A percentile compares a stretch with the other conserved stretches of the same genome.
Conservation (phyloP, 92 coral and sea anemone genomes). For the Epizoanthus scotinus region DNA sequence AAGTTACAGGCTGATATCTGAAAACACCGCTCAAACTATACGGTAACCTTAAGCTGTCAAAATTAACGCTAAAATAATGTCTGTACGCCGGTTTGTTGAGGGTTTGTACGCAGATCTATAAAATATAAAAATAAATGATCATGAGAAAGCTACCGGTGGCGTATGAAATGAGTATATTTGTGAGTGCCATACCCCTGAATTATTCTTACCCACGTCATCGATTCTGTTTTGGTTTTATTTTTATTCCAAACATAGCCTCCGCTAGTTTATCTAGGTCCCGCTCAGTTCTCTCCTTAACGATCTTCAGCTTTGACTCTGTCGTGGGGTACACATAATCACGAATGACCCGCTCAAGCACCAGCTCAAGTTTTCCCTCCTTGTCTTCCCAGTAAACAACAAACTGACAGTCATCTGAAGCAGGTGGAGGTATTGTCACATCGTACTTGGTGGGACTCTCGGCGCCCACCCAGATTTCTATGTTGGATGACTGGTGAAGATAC, state of each 20-base stretch:
- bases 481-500: conserved; percentile 74
- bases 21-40: no score
- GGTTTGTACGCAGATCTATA: no score
- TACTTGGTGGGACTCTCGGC: conserved; percentile 54
- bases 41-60: no score
- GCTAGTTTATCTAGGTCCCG: conserved; percentile 79
- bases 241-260: conserved; percentile 62
- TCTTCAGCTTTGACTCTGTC: conserved; percentile 77
- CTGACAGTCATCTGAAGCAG: conserved; percentile 66
- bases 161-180: no score
- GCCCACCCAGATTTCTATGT: conserved; percentile 59
- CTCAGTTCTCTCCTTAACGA: conserved; percentile 66
- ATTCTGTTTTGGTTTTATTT: conserved; percentile 55
- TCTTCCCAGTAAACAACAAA: conserved; percentile 76
- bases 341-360: conserved; percentile 83
- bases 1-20: no score
- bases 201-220: background rate
- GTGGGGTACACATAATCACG: conserved; percentile 90
- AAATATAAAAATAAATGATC: no score
- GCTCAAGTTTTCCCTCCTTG: conserved; percentile 49
- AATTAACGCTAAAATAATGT: no score
- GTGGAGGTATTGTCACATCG: conserved; percentile 40
- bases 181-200: no score
- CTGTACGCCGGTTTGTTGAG: no score
- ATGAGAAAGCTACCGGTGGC: no score